Base-by-base conservation (phyloP, 2,888 invertebrate genomes). In the Lissonota sp. region DNA sequence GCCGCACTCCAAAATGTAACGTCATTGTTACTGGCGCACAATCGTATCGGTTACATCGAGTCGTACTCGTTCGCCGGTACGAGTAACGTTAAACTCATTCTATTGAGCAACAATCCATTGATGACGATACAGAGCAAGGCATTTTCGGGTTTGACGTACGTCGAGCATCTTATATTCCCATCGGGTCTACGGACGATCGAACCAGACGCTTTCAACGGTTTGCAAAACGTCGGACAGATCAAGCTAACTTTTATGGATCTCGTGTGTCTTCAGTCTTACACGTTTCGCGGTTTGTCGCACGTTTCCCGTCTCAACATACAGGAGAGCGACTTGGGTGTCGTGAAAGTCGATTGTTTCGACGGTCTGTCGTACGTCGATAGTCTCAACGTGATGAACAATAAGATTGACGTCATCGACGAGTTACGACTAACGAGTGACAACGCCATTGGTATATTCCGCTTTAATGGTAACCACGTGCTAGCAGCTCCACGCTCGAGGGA, bases 41-140 rank as follows among this genome's bases (percentile, higher is more conserved):
- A 96, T 91, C 95, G 95, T 88, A 96, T 96, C 67, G 94, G 94
- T 53, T 95, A 95, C 86, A 95, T 96, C 76, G 94, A 94, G 82
- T 95, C 96, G 5, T 96, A 96, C 90, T 97, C 97, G 26, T 98
- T 98, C 89, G 97, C 97, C 1, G 97, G 97, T 62, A 97, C 98
- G 6, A 96, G 96, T 79, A 96, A 96, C 91, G 95, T 99, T 79
- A 96, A 96, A 88, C 93, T 97, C 84, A 95, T 99, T 84, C 95
- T 97, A 63, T 93, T 99, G 80, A 95, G 95, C 86, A 96, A 97
- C 91, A 99, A 99, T 93, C 97, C 98, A 0, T 93, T 97, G 82
- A 95, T 97, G 85, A 95, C 95, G 86, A 95, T 98, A 84, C 95
- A 97, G 81, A 95, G 96, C 51, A 96, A 96, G 83, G 97, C 98